Percentiles rank a stretch among this genome's conserved stretches.
Conservation (phyloP, 2,113 vertebrate genomes). For the Aepyceros melampus region DNA sequence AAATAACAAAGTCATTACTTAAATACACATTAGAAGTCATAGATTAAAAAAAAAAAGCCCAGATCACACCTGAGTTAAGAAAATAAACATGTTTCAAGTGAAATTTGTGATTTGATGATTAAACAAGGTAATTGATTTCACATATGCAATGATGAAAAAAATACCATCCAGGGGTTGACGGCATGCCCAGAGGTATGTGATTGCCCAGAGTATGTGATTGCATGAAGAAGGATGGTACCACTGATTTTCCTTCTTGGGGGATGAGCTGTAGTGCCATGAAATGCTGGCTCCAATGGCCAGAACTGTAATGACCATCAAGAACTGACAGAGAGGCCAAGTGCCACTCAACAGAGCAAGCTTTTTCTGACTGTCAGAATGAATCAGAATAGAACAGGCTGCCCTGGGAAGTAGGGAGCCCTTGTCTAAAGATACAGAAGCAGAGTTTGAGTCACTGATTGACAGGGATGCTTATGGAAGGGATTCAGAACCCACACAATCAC, state of each 20-base stretch:
- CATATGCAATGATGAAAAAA: not conserved
- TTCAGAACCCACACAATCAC: not conserved
- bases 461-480: not conserved
- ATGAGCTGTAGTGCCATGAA: not conserved
- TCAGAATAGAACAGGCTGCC: not conserved
- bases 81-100: not conserved
- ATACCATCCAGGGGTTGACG: not conserved
- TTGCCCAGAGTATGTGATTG: not conserved
- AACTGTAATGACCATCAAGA: not conserved
- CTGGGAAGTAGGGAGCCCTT: not conserved
- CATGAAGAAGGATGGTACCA: not conserved
- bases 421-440: not conserved
- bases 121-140: not conserved
- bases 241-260: not conserved
- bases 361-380: not conserved
- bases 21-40: not conserved
- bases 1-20: conserved; percentile 9
- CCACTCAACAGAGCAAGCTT: not conserved
- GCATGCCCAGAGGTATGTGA: not conserved
- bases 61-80: not conserved
- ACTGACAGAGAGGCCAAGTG: not conserved
- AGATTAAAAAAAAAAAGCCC: not conserved
- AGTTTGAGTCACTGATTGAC: not conserved
- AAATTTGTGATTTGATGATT: conserved; percentile 1
- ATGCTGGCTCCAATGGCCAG: not conserved